Evolutionary conservation across 2,888 invertebrate species (phyloP).

Genomic region (Agrochola litura): DNA sequence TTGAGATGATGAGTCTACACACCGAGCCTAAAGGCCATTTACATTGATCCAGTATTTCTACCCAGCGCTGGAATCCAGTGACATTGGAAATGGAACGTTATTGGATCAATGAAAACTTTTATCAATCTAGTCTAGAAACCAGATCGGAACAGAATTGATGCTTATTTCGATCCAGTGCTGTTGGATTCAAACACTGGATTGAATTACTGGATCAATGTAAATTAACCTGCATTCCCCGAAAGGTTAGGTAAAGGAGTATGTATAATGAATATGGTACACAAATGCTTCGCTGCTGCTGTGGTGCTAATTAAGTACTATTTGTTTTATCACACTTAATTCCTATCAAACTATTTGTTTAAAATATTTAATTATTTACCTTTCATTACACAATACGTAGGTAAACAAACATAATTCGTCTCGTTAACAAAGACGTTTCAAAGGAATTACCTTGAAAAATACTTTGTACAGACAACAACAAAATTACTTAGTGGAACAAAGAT

Average conservation of each 20-base stretch:
- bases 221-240: not conserved
- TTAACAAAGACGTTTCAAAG: conserved; percentile 25
- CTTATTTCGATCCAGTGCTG: not conserved
- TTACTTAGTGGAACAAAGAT: not conserved
- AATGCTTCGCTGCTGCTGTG: not conserved
- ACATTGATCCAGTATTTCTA: not conserved
- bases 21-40: not conserved
- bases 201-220: not conserved
- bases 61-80: not conserved
- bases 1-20: not conserved
- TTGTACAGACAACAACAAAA: conserved; percentile 20
- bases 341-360: not conserved
- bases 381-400: not conserved
- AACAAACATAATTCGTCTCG: conserved; percentile 7
- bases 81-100: not conserved
- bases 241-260: not conserved
- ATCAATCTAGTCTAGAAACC: not conserved
- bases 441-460: conserved; percentile 14
- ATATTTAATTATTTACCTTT: conserved; percentile 5
- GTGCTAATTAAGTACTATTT: conserved; percentile 12
- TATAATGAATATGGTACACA: not conserved
- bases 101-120: not conserved
- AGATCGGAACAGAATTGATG: not conserved
- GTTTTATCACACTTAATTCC: not conserved
- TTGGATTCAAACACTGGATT: not conserved